phyloP scores from a whole-genome alignment of 2,113 vertebrate species.

The Nycticorax nycticorax region DNA sequence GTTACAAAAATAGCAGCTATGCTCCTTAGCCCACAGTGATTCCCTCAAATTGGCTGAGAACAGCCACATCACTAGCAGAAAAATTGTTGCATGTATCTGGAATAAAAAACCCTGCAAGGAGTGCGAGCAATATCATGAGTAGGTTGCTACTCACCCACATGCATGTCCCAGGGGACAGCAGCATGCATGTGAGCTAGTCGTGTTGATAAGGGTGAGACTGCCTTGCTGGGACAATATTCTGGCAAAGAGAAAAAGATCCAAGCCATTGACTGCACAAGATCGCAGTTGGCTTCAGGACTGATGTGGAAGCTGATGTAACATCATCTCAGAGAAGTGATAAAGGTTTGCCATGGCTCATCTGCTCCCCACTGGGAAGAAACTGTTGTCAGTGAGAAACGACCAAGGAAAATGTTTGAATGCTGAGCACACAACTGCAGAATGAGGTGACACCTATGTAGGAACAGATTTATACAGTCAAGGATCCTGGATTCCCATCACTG shows the following conservation, averaged over 20 bases:
- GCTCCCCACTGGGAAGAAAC: not conserved
- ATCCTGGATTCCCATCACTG: slow-evolving; percentile 13
- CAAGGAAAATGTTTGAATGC: not conserved
- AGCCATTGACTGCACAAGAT: not conserved
- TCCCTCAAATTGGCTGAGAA: not conserved
- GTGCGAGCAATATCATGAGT: not conserved
- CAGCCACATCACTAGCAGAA: not conserved
- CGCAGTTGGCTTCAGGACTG: not conserved
- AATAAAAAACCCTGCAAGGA: not conserved
- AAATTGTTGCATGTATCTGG: not conserved
- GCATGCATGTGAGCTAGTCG: rapidly evolving
- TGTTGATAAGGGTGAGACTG: not conserved
- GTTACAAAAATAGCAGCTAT: not conserved
- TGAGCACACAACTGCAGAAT: not conserved
- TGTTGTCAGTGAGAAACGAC: not conserved
- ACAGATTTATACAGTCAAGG: not conserved
- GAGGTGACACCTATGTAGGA: slow-evolving; percentile 14
- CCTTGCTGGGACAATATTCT: not conserved
- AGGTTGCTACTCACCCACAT: not conserved
- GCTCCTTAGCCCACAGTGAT: not conserved
- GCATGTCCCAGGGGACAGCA: not conserved
- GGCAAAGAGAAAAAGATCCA: not conserved
- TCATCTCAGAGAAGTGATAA: not conserved
- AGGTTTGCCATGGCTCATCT: not conserved
- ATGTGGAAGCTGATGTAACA: not conserved